These are phyloP conservation scores for Rousettus madagascariensis DNA, from an alignment of 2,797 vertebrate species.

Conservation along the genomic window DNA sequence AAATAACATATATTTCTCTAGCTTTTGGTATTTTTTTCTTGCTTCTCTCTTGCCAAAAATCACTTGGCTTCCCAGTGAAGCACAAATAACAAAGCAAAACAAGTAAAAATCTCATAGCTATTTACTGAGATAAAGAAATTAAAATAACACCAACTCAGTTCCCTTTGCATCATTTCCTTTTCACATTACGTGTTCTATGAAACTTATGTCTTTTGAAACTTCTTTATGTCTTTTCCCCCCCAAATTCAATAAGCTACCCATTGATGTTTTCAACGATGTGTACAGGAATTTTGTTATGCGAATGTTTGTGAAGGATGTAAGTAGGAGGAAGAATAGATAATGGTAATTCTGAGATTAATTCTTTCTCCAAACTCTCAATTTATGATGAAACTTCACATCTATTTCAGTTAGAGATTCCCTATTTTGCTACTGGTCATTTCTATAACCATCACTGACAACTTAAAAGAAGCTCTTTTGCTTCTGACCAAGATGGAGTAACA, in stretches of 20 bases:
- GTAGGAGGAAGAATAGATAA: constrained; percentile 14
- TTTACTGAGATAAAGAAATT: constrained; percentile 41
- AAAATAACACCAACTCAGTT: constrained; percentile 11
- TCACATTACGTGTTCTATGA: background rate
- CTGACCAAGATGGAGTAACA: constrained; percentile 27
- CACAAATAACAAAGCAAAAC: constrained; percentile 35
- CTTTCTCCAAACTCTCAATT: constrained; percentile 28
- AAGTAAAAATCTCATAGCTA: constrained; percentile 34
- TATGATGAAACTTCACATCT: constrained; percentile 4
- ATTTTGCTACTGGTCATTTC: background rate
- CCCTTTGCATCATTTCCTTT: constrained; percentile 16
- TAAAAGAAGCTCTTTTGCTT: constrained; percentile 38
- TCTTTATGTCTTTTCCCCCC: background rate
- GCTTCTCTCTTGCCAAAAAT: constrained; percentile 21
- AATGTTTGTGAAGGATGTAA: constrained; percentile 13
- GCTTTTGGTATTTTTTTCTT: background rate
- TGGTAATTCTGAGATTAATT: constrained; percentile 47
- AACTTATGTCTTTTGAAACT: constrained; percentile 6
- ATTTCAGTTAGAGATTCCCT: constrained; percentile 2
- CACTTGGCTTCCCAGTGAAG: constrained; percentile 13
- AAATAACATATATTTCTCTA: constrained; percentile 35
- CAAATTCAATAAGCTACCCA: constrained; percentile 39
- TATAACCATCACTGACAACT: background rate
- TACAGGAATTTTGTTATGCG: constrained; percentile 17
- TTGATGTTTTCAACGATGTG: background rate